Evolutionary conservation across 2,888 invertebrate species (phyloP).

Genomic region (Pyrgus malvae): DNA sequence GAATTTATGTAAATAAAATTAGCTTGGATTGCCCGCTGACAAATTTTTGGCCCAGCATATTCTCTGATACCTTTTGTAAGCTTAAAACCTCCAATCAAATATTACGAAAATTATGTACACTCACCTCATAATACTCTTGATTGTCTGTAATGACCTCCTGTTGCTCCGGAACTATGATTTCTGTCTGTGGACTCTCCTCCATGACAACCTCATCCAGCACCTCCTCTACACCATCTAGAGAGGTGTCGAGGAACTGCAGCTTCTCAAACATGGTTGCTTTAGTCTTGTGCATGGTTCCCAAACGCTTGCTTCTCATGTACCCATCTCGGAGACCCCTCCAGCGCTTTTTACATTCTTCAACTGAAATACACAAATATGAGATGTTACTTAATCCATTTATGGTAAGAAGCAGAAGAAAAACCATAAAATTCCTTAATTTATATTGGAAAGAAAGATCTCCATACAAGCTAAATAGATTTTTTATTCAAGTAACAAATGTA

Average conservation of each 20-base stretch:
- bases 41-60: too few species aligned
- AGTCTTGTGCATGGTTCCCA: conserved; percentile 61
- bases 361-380: conserved; percentile 59
- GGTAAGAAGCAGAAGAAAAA: too few species aligned
- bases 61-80: too few species aligned
- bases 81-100: too few species aligned
- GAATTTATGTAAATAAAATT: too few species aligned
- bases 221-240: conserved; percentile 39
- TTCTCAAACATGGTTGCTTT: conserved; percentile 63
- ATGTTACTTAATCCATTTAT: too few species aligned
- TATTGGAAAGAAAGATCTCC: too few species aligned
- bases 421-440: too few species aligned
- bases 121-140: conserved; percentile 74
- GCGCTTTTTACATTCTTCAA: conserved; percentile 80
- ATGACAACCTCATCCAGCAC: conserved; percentile 27
- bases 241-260: conserved; percentile 58
- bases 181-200: conserved; percentile 36
- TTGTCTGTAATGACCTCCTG: conserved; percentile 73
- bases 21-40: too few species aligned
- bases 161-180: conserved; percentile 46
- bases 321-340: conserved; percentile 80
- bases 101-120: too few species aligned
- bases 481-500: too few species aligned
- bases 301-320: conserved; percentile 73
- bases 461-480: too few species aligned